Evolutionary conservation across 2,888 invertebrate genomes (phyloP), one percentile per base, ranked within the genome.

Genomic region (Stenotaenia linearis): DNA sequence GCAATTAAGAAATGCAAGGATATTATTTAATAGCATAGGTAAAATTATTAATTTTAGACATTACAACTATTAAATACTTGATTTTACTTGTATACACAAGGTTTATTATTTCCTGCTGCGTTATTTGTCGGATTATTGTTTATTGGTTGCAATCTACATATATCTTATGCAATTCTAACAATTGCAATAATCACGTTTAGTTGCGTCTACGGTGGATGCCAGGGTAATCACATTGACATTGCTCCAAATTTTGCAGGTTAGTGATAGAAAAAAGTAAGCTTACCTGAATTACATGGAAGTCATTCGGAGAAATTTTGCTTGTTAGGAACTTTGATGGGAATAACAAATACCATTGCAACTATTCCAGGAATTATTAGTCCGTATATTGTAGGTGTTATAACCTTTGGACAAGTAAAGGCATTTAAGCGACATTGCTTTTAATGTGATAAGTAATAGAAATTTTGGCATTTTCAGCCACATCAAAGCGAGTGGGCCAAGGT

Each of bases 361-460:
- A 91, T 91, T 78, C 94, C 93, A 84, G 94, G 94, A 0, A 94
- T 94, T 85, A 86, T 94, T 82, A 93, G 94, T 23, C 94, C 94
- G 0, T 93, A 92, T 83, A 90, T 92, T 35, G 91, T 93, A 78
- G 93, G 93, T 15, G 86, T 89, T 80, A 90, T 94, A 74, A 92
- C 93, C 76, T 89, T 91, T 83, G 89, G 89, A 83, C 91, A 93
- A 85, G 94, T 94, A 89, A 90, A 91, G 6, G 32, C 4, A 12
- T 30, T 30, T 4, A 74, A 3, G n/a, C n/a, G n/a, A n/a, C n/a
- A 21, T 74, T 74, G 4, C 15, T 74, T 5, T 12, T 15, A 12
- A 18, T 4, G 12, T 74, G 15, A 5, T 12, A 10, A 5, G 3
- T 7, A 28, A 28, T 18, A 4, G 4, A 28, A 3, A 7, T 45